These are phyloP conservation scores for Aelia acuminata DNA, from an alignment of 2,888 invertebrate genomes.

Conservation along the genomic window DNA sequence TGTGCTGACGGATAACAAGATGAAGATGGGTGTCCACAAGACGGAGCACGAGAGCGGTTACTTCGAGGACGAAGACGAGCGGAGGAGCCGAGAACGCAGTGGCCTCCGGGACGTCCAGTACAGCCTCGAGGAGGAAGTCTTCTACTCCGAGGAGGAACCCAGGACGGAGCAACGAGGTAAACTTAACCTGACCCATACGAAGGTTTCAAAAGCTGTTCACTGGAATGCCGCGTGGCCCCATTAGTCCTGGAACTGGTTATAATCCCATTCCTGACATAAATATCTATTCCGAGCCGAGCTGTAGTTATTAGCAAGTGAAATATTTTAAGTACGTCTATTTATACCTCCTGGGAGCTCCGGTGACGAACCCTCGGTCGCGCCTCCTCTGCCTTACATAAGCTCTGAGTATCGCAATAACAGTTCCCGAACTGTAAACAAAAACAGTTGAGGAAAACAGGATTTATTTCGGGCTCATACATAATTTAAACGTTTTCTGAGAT, in stretches of 20 bases:
- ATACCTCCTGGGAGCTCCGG: not conserved
- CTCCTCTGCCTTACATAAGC: not conserved
- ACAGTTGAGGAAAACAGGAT: not conserved
- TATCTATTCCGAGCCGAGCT: not conserved
- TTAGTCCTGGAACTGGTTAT: slow-evolving; percentile 28
- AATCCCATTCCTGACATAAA: slow-evolving; percentile 27
- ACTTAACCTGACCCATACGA: slow-evolving; percentile 38
- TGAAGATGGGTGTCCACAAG: slow-evolving; percentile 76
- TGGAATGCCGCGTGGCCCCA: slow-evolving; percentile 45
- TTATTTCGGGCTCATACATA: not conserved
- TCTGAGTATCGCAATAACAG: not conserved
- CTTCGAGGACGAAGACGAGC: slow-evolving; percentile 78
- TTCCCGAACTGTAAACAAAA: not conserved
- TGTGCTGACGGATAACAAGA: slow-evolving; percentile 18
- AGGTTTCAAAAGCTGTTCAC: slow-evolving; percentile 52
- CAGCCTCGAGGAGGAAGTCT: slow-evolving; percentile 55
- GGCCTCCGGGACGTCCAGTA: slow-evolving; percentile 60
- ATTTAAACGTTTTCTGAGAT: not conserved
- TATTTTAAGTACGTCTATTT: not conserved
- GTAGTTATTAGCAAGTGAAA: not conserved
- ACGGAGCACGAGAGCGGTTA: slow-evolving; percentile 87
- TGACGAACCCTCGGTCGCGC: not conserved
- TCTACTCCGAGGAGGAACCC: slow-evolving; percentile 60
- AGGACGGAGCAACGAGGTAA: slow-evolving; percentile 57
- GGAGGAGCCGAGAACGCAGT: slow-evolving; percentile 30